A percentile compares a stretch with the other conserved stretches of the same genome.
Evolutionary conservation across 64 coral and sea anemone species (phyloP).

Genomic region (Montipora foliosa): DNA sequence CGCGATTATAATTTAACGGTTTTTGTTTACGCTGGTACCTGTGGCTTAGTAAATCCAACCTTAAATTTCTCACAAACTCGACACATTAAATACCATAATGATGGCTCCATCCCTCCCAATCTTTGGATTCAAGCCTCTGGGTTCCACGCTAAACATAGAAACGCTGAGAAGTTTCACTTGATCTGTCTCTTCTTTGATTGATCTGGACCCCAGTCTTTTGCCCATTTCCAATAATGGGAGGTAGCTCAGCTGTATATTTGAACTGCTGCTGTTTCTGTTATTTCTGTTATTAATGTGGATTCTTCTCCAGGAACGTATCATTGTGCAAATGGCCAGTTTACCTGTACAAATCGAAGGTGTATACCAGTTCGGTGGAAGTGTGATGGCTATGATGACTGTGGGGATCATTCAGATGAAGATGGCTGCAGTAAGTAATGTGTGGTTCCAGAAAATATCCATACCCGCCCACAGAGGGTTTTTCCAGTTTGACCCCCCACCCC

Average conservation of each 20-base stretch:
- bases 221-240: not conserved
- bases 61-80: too few species aligned
- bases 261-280: too few species aligned
- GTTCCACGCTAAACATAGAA: not conserved
- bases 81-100: too few species aligned
- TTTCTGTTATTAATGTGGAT: too few species aligned
- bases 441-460: too few species aligned
- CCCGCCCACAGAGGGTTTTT: too few species aligned
- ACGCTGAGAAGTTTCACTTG: not conserved
- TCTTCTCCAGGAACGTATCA: not conserved
- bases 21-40: not conserved
- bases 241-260: too few species aligned
- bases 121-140: too few species aligned
- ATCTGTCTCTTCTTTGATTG: too few species aligned
- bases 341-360: not conserved
- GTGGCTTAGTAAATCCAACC: not conserved
- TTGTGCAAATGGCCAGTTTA: conserved; percentile 5
- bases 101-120: not conserved
- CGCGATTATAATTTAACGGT: too few species aligned
- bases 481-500: too few species aligned
- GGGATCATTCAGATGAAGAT: conserved; percentile 51
- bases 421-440: not conserved
- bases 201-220: not conserved
- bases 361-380: conserved; percentile 22
- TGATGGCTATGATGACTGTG: conserved; percentile 60